Evolutionary conservation across 2,797 vertebrate species (phyloP).

Genomic region (Alectoris magna): DNA sequence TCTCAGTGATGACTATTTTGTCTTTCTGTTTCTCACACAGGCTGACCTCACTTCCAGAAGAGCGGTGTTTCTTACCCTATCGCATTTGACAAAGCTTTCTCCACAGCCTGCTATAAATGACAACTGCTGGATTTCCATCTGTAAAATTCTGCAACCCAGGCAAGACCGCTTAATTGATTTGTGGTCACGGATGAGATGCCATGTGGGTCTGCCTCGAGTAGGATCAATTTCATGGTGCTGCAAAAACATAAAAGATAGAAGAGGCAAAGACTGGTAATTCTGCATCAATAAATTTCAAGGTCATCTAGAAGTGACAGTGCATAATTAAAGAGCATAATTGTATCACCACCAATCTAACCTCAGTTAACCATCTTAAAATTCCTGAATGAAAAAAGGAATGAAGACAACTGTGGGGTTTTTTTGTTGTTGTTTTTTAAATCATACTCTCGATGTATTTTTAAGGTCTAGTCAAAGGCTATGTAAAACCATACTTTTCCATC

Average conservation of each 20-base stretch:
- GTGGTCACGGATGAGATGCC: not conserved
- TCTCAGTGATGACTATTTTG: not conserved
- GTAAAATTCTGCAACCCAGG: not conserved
- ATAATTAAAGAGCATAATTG: not conserved
- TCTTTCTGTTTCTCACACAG: not conserved
- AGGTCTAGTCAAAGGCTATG: not conserved
- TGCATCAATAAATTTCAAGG: constrained; percentile 2
- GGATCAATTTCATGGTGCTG: not conserved
- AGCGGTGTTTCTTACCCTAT: not conserved
- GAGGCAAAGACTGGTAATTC: not conserved
- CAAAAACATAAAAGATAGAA: not conserved
- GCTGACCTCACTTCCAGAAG: not conserved
- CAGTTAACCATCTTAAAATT: not conserved
- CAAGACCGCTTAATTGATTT: constrained; percentile 19
- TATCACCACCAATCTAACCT: not conserved
- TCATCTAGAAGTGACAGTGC: not conserved
- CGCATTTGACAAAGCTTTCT: not conserved
- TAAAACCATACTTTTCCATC: constrained; percentile 9
- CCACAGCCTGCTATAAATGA: not conserved
- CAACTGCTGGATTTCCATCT: not conserved
- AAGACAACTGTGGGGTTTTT: not conserved
- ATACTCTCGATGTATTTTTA: not conserved
- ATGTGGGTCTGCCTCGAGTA: not conserved
- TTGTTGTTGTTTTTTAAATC: not conserved
- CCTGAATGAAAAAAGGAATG: not conserved